Conservation (phyloP, 1,140 invertebrate species). For the Brachionus sp. region DNA sequence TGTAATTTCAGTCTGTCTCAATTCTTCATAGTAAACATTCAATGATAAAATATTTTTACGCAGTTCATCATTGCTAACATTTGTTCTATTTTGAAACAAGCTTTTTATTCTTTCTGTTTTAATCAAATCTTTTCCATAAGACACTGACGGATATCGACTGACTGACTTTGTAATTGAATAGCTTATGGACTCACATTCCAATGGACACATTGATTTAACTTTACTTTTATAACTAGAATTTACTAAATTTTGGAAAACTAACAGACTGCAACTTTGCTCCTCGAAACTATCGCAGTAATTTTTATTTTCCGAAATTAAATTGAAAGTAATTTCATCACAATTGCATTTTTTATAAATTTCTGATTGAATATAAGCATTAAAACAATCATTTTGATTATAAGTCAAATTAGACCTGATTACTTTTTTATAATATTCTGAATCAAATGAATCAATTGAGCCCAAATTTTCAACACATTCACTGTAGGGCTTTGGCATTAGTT, state of each 20-base stretch:
- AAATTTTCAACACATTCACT: neutral
- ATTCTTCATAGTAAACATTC: conserved; percentile 14
- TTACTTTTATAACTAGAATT: neutral
- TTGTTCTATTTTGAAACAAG: neutral
- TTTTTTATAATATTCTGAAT: conserved; percentile 2
- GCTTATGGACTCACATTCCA: conserved; percentile 9
- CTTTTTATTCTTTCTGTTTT: neutral
- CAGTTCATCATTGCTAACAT: neutral
- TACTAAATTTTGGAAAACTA: neutral
- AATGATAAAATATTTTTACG: neutral
- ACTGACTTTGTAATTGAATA: neutral
- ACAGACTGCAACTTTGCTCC: neutral
- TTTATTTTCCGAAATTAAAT: neutral
- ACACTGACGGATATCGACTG: neutral
- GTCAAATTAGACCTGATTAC: neutral
- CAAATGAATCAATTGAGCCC: neutral
- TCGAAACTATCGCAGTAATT: neutral
- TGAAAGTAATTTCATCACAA: neutral
- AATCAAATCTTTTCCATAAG: neutral
- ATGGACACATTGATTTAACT: neutral
- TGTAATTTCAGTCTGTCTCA: conserved; percentile 26
- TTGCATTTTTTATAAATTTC: neutral
- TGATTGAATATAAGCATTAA: neutral
- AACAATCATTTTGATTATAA: neutral
- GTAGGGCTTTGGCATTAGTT: neutral